These are phyloP conservation scores for Palaemon carinicauda DNA, from an alignment of 1,140 invertebrate genomes.

Conservation along the genomic window DNA sequence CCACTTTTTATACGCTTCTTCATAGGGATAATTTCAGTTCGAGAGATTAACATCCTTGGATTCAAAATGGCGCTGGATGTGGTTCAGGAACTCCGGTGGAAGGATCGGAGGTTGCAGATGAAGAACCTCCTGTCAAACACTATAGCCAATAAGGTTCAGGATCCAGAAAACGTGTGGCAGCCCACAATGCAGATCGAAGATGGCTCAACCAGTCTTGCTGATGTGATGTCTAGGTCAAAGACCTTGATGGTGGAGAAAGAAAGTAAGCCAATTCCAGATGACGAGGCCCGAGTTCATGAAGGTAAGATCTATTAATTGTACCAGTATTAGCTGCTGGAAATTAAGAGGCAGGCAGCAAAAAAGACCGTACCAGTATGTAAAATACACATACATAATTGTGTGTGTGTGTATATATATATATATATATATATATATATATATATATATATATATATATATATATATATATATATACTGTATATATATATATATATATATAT, in stretches of 20 bases:
- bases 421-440: no score
- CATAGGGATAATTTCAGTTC: neutral
- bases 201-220: constrained; percentile 8
- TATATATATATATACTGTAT: no score
- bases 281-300: neutral
- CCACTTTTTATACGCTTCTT: neutral
- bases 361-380: neutral
- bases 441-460: no score
- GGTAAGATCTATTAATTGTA: no score
- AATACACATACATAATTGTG: no score
- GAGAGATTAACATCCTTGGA: neutral
- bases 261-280: neutral
- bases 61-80: constrained; percentile 10
- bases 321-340: no score
- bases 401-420: no score
- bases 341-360: no score
- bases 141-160: neutral
- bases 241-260: neutral
- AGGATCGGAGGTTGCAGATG: neutral
- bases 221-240: neutral
- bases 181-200: constrained; percentile 13
- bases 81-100: neutral
- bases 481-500: no score
- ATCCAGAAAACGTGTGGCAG: neutral
- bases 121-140: neutral